Conservation (phyloP, 2,797 vertebrate species). For the Bradypus variegatus region DNA sequence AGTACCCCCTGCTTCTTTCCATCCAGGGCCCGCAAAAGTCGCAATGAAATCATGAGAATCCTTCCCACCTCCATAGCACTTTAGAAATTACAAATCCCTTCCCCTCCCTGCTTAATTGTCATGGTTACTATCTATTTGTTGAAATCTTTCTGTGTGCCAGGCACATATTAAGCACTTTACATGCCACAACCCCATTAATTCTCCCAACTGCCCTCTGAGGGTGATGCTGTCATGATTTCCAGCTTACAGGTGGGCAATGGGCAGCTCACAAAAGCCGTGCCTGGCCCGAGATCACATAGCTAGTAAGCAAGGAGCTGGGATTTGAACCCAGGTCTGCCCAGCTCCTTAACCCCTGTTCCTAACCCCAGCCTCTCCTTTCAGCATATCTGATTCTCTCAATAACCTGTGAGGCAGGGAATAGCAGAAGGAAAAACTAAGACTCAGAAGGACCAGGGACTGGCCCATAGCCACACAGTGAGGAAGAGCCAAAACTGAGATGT, state of each 20-base stretch:
- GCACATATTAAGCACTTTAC: not conserved
- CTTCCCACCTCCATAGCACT: not conserved
- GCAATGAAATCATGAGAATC: not conserved
- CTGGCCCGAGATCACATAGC: not conserved
- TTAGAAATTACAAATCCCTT: not conserved
- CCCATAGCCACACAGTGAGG: not conserved
- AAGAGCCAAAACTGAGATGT: not conserved
- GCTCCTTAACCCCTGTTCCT: not conserved
- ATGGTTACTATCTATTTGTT: not conserved
- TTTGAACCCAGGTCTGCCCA: not conserved
- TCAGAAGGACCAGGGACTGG: not conserved
- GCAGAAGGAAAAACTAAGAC: not conserved
- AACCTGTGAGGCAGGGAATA: not conserved
- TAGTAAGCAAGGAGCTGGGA: not conserved
- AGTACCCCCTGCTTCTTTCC: not conserved
- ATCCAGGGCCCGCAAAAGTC: not conserved
- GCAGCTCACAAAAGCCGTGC: not conserved
- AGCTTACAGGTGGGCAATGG: not conserved
- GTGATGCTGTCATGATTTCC: not conserved
- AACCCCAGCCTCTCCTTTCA: not conserved
- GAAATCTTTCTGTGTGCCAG: not conserved
- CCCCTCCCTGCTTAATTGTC: not conserved
- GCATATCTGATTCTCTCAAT: not conserved
- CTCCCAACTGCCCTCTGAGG: not conserved
- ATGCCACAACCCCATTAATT: not conserved